Evolutionary conservation across 2,888 invertebrate genomes (phyloP), one percentile per base, ranked within the genome.

Genomic region (Phrixothrix hirtus): DNA sequence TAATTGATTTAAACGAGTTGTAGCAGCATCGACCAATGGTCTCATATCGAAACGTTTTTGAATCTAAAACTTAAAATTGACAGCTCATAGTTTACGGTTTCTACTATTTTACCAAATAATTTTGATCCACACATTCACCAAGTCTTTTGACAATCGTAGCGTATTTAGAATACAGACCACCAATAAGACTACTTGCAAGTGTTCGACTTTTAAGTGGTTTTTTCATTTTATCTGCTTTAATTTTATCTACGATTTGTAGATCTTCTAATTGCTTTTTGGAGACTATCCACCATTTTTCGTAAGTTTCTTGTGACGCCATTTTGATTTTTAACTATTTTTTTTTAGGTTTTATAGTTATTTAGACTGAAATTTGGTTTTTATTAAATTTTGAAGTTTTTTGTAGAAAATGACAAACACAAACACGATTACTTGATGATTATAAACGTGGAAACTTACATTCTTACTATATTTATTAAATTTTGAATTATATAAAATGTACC

Each of bases 91-190:
- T 2, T 4, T n/a, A 25, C 6, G n/a, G 11, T 13, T 17, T 27
- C 2, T 45, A 11, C n/a, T n/a, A n/a, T n/a, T 34, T 30, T 60
- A 69, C 69, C 56, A 71, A 84, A 43, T 78, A 75, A 75, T 82
- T 81, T 71, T 83, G 83, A 62, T 86, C 83, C 57, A 84, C 79
- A 56, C 81, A 82, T 9, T 78, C 76, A 41, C 83, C 82, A 6
- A 87, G 66, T 53, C 78, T 78, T 63, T 83, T 82, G 34, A 80
- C 80, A 9, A 81, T 57, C 49, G 78, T 69, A 58, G 79, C 78
- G 60, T 83, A 84, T 57, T 77, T 78, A 30, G 75, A 70, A 54
- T 80, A 83, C 0, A 79, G 72, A 50, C 80, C 78, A 2, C 80
- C 77, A 0, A 83, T 74, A 4, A 80, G 63, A 59, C 78, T 77